Base-by-base conservation (phyloP, 2,797 vertebrate genomes). In the Menidia menidia region DNA sequence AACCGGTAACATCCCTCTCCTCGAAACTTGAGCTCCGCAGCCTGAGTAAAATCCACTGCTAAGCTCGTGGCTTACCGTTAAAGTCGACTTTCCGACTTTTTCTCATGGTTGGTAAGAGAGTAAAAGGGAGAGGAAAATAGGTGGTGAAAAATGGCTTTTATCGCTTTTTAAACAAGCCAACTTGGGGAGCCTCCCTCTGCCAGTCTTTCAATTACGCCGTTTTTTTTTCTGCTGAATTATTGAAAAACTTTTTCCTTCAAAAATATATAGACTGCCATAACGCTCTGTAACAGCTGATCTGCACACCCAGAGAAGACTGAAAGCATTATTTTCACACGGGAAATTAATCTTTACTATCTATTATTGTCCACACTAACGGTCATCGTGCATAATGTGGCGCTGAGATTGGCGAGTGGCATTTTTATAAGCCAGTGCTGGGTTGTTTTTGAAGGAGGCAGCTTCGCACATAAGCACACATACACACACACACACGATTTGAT, bases 371-470 rank as follows among this genome's bases (percentile, higher is more conserved):
- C 61, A 65, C 50, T 61, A 62, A 31, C 58, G 73, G 54, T 57
- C 71, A 51, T 59, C 65, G 63, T 80, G 61, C 19, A 13, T 80
- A 47, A 52, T 63, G 67, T 16, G 45, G 53, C 73, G 58, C 70
- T 80, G 57, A 71, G 44, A 77, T 64, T 67, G 64, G 60, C 61
- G 56, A 69, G 64, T 80, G 65, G 71, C 68, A 44, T 39, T 78
- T 75, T 77, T 7, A 32, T 25, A 13, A 14, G 58, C 81, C 77
- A 74, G 69, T 55, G 2, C 18, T 75, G 56, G 60, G 51, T 9
- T 48, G n/a, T 54, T 72, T 85, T 83, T 71, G 51, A 84, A 75
- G 47, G 14, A 79, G 87, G 83, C 89, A 90, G 88, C 86, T 88
- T 87, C 65, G 66, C 73, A 87, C 78, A 73, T 42, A 71, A 60